A percentile compares a stretch with the other conserved stretches of the same genome.
These are phyloP conservation scores for Phalacrocorax brasilianus DNA, from an alignment of 2,113 vertebrate genomes.

Conservation along the genomic window DNA sequence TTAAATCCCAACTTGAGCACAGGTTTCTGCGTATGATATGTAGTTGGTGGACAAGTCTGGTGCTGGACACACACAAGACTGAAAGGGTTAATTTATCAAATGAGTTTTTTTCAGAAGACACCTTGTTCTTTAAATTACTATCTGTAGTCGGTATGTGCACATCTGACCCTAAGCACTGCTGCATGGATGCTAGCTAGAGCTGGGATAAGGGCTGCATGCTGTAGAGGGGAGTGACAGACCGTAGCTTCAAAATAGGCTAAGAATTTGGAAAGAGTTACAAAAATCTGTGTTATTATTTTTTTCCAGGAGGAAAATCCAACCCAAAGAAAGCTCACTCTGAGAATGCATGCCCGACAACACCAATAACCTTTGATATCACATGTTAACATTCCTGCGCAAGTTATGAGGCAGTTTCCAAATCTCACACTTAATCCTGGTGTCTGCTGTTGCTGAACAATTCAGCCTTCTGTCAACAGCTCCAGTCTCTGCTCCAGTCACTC, in stretches of 20 bases:
- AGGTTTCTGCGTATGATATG: not conserved
- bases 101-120: not conserved
- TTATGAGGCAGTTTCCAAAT: not conserved
- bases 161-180: not conserved
- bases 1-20: not conserved
- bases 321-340: not conserved
- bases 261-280: not conserved
- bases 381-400: not conserved
- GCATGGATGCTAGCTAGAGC: not conserved
- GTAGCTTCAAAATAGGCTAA: not conserved
- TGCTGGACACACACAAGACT: not conserved
- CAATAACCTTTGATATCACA: not conserved
- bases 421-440: not conserved
- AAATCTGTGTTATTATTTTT: not conserved
- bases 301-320: not conserved
- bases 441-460: not conserved
- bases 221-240: not conserved
- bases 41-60: not conserved
- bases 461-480: not conserved
- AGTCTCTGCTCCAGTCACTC: not conserved
- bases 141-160: accelerated
- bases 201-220: not conserved
- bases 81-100: not conserved
- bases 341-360: not conserved
- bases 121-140: not conserved